A percentile compares a stretch with the other conserved stretches of the same genome.
phyloP scores from a whole-genome alignment of 2,113 vertebrate genomes.

The Chloroceryle aenea region DNA sequence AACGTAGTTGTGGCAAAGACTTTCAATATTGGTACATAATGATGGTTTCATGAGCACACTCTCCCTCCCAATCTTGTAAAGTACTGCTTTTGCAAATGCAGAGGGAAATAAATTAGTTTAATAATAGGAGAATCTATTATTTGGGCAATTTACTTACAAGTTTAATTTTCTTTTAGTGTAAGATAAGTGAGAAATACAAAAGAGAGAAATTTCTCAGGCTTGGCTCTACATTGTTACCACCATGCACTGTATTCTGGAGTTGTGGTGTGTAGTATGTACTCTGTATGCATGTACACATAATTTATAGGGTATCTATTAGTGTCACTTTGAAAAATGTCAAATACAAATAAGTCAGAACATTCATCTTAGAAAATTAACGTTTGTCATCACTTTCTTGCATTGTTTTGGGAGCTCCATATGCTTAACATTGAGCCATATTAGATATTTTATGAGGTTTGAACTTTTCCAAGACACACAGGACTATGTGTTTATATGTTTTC shows the following conservation, averaged over 20 bases:
- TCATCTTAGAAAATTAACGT: fast-evolving
- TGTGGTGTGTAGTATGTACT: not conserved
- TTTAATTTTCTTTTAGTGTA: not conserved
- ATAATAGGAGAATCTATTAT: not conserved
- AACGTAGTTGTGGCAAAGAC: not conserved
- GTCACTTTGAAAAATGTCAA: not conserved
- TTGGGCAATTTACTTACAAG: not conserved
- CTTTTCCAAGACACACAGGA: not conserved
- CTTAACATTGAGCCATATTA: not conserved
- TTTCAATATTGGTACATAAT: not conserved
- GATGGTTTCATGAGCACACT: not conserved
- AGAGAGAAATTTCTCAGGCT: not conserved
- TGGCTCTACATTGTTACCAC: not conserved
- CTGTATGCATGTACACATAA: not conserved
- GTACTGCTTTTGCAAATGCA: not conserved
- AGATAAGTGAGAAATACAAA: not conserved
- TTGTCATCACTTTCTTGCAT: not conserved
- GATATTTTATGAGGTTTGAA: not conserved
- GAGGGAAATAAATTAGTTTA: not conserved
- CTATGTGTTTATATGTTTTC: not conserved
- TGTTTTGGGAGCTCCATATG: not conserved
- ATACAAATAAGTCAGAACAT: not conserved
- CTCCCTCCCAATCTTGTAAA: not conserved
- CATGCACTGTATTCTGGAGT: not conserved
- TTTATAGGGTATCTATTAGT: not conserved